phyloP scores from a whole-genome alignment of 2,797 vertebrate genomes.

The Moxostoma hubbsi region DNA sequence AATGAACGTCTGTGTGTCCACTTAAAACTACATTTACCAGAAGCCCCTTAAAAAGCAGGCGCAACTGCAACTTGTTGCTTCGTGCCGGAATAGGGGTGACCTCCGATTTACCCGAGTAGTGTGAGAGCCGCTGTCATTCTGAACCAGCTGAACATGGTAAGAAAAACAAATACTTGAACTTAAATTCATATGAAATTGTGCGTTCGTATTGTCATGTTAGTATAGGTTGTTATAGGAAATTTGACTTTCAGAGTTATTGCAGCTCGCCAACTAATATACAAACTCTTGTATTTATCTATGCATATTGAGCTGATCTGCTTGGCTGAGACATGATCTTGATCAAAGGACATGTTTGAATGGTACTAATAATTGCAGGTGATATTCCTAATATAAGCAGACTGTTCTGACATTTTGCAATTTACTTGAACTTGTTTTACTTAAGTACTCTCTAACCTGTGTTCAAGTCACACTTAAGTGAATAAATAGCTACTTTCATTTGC shows the following conservation, averaged over 20 bases:
- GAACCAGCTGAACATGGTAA: slow-evolving; percentile 68
- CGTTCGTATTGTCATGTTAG: neutral
- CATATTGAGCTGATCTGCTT: no score
- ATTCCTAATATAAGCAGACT: neutral
- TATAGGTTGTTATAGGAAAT: neutral
- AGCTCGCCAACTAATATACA: no score
- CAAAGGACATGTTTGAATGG: neutral
- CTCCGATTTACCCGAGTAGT: slow-evolving; percentile 46
- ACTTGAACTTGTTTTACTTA: neutral
- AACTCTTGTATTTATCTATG: no score
- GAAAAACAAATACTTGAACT: slow-evolving; percentile 29
- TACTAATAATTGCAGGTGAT: neutral
- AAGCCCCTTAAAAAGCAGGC: slow-evolving; percentile 25
- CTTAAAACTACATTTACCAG: slow-evolving; percentile 76
- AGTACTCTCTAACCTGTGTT: neutral
- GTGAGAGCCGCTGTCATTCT: slow-evolving; percentile 23
- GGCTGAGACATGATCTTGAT: neutral
- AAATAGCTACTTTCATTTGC: neutral
- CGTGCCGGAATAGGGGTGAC: slow-evolving; percentile 71
- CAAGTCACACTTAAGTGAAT: neutral
- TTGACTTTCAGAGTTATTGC: neutral
- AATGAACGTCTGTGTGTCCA: rapidly evolving
- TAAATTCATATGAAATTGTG: neutral
- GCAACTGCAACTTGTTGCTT: slow-evolving; percentile 54
- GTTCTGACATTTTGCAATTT: neutral